Conservation (phyloP, 2,113 vertebrate genomes). For the Glaucidium brasilianum region DNA sequence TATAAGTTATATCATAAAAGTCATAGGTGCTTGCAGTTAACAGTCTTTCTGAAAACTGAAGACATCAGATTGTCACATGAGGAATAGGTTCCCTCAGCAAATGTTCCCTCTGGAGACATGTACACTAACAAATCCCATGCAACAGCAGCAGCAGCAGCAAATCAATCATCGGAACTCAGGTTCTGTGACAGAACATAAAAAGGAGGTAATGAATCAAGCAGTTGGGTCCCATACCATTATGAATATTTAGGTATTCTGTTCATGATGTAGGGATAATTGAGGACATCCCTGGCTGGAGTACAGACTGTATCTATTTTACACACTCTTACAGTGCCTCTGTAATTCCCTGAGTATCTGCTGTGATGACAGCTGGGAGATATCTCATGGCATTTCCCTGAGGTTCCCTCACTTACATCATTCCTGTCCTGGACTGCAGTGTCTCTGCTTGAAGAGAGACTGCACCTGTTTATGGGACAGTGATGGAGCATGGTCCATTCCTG, state of each 20-base stretch:
- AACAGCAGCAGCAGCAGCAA: neutral
- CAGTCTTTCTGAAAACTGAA: neutral
- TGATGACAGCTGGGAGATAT: too few relatives aligned
- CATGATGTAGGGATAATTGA: neutral
- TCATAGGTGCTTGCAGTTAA: neutral
- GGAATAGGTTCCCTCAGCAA: neutral
- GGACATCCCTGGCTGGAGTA: neutral
- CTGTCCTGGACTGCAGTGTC: neutral
- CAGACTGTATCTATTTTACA: neutral
- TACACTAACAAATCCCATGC: neutral
- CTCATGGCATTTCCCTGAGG: accelerated
- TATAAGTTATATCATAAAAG: neutral
- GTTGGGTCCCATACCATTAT: neutral
- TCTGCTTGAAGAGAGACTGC: neutral
- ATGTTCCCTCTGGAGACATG: neutral
- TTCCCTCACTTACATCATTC: neutral
- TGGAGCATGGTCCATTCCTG: neutral
- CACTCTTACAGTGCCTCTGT: neutral
- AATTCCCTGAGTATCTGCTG: neutral
- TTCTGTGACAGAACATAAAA: neutral
- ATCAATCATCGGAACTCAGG: neutral
- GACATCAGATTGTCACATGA: neutral
- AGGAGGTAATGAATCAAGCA: neutral
- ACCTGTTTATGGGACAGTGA: neutral
- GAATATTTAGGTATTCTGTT: neutral